Conservation (phyloP, 2,888 invertebrate genomes). For the Agrotis puta region DNA sequence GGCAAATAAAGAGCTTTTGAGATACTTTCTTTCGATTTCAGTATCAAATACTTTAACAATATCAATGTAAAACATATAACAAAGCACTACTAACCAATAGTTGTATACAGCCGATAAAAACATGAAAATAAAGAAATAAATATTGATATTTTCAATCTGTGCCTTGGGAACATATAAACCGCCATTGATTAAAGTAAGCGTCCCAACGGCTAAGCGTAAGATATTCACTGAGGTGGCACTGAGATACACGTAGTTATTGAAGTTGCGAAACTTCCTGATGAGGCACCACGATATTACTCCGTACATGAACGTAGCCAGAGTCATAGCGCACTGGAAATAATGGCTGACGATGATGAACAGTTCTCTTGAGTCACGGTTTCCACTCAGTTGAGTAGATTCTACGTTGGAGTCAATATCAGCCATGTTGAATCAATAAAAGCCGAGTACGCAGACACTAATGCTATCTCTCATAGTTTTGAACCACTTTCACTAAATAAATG, state of each 20-base stretch:
- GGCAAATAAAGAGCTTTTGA: conserved; percentile 17
- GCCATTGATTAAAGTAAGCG: neutral
- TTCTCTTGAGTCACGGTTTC: neutral
- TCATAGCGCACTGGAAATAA: conserved; percentile 4
- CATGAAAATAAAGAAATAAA: conserved; percentile 1
- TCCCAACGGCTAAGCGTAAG: conserved; percentile 5
- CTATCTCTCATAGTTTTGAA: neutral
- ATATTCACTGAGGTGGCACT: conserved; percentile 29
- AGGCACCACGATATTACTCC: conserved; percentile 20
- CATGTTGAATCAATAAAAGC: neutral
- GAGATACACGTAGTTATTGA: conserved; percentile 36
- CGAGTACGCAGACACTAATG: neutral
- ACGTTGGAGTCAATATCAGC: neutral
- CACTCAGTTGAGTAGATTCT: neutral
- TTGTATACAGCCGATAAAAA: conserved; percentile 25
- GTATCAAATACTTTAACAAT: conserved; percentile 38
- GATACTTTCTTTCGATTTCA: conserved; percentile 4
- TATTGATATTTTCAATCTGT: neutral
- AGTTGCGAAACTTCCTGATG: conserved; percentile 18
- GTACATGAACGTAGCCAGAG: conserved; percentile 10
- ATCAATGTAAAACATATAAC: conserved; percentile 37
- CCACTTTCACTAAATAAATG: neutral
- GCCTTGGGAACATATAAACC: neutral
- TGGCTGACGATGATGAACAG: neutral
- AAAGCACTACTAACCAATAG: conserved; percentile 35